These are phyloP conservation scores for Criorhina ranunculi DNA, from an alignment of 2,888 invertebrate genomes.

Conservation along the genomic window DNA sequence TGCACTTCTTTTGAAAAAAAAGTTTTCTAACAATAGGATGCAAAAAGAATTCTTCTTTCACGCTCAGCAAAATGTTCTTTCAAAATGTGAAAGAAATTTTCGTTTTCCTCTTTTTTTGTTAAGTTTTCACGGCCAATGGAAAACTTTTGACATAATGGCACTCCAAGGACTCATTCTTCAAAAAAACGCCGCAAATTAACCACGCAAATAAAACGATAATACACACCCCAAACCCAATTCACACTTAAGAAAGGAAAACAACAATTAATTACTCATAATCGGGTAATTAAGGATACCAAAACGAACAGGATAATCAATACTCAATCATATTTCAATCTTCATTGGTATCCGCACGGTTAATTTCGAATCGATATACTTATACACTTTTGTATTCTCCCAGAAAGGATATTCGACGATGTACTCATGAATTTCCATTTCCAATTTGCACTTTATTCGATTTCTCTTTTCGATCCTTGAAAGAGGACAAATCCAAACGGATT, in stretches of 20 bases:
- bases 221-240: not conserved
- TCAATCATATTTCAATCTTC: constrained; percentile 45
- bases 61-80: constrained; percentile 13
- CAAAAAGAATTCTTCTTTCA: constrained; percentile 12
- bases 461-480: constrained; percentile 10
- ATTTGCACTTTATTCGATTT: constrained; percentile 41
- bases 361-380: constrained; percentile 11
- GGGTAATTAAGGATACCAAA: constrained; percentile 51
- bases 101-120: not conserved
- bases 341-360: constrained; percentile 11
- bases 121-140: constrained; percentile 1
- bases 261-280: constrained; percentile 45
- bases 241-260: not conserved
- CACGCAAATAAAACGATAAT: constrained; percentile 11
- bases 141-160: not conserved
- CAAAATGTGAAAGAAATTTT: constrained; percentile 6
- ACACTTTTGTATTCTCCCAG: not conserved
- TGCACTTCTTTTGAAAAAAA: not conserved
- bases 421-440: constrained; percentile 40
- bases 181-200: not conserved
- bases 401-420: not conserved
- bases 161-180: constrained; percentile 4
- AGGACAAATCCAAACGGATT: constrained; percentile 41
- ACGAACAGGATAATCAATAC: constrained; percentile 45
- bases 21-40: constrained; percentile 18